Conservation (phyloP, 2,113 vertebrate genomes). For the Malurus alboscapulatus region DNA sequence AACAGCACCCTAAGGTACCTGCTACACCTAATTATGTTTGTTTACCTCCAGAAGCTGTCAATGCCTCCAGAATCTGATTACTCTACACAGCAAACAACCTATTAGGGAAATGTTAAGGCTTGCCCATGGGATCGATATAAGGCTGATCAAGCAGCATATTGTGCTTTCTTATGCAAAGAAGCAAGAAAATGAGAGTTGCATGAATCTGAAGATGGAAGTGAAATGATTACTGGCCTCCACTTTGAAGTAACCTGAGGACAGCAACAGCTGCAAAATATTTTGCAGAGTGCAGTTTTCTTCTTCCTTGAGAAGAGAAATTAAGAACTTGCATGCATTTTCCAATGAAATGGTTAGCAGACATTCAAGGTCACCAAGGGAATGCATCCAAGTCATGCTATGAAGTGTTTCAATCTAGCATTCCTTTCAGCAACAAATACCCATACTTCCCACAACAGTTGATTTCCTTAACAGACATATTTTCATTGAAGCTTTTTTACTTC, state of each 20-base stretch:
- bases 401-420: not conserved
- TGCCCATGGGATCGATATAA: not conserved
- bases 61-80: not conserved
- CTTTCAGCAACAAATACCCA: not conserved
- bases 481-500: not conserved
- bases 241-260: not conserved
- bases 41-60: conserved; percentile 7
- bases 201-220: not conserved
- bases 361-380: not conserved
- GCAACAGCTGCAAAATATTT: not conserved
- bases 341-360: not conserved
- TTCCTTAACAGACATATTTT: not conserved
- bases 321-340: not conserved
- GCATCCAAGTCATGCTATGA: not conserved
- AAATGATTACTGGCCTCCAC: not conserved
- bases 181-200: not conserved
- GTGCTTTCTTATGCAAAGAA: not conserved
- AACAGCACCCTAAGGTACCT: not conserved
- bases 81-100: not conserved
- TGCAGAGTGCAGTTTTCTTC: not conserved
- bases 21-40: conserved; percentile 21
- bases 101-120: not conserved
- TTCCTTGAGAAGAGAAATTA: not conserved
- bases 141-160: not conserved
- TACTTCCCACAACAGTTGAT: not conserved